Evolutionary conservation across 2,113 vertebrate species (phyloP).

Genomic region (Misgurnus mizolepis): DNA sequence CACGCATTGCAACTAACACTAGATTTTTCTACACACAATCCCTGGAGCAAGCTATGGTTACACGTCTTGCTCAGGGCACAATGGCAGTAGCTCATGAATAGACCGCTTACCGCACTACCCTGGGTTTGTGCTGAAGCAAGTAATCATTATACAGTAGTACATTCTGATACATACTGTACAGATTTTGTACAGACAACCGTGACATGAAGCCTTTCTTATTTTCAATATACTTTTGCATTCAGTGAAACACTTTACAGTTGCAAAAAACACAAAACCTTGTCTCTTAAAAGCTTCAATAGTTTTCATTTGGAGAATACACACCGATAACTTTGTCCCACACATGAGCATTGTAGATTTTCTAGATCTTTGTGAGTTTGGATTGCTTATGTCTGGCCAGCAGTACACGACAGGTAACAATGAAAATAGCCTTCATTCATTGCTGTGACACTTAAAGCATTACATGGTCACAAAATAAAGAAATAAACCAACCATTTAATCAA

Average conservation of each 20-base stretch:
- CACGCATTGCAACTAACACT: background rate
- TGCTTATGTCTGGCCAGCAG: background rate
- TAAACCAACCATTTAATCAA: background rate
- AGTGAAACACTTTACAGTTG: background rate
- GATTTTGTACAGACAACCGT: background rate
- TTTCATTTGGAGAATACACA: background rate
- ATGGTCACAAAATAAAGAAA: background rate
- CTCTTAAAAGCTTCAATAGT: too few relatives aligned
- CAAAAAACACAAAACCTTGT: constrained; percentile 3
- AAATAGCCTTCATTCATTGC: background rate
- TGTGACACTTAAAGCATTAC: background rate
- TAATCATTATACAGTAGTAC: background rate
- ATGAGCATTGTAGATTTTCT: background rate
- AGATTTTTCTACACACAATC: background rate
- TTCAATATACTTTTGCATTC: background rate
- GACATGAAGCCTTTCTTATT: constrained; percentile 5
- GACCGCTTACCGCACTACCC: background rate
- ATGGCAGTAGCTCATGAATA: background rate
- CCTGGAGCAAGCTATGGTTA: background rate
- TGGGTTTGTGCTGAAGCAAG: background rate
- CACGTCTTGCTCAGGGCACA: background rate
- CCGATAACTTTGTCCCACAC: background rate
- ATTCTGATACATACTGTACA: too few relatives aligned
- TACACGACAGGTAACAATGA: background rate
- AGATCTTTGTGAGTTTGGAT: background rate